phyloP scores from a whole-genome alignment of 2,797 vertebrate genomes.

The Eleutherodactylus coqui region DNA sequence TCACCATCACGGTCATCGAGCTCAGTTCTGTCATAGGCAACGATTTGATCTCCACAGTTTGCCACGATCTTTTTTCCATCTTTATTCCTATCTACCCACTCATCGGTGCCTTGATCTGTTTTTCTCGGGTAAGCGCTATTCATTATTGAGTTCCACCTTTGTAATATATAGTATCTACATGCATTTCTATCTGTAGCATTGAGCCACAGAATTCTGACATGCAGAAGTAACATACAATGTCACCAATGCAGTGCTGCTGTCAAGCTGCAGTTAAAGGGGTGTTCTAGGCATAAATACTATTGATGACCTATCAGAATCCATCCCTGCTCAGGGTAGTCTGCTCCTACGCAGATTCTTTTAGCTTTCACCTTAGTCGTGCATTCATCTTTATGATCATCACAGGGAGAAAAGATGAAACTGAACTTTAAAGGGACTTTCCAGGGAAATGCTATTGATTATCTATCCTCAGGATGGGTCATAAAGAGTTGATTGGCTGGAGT shows the following conservation, averaged over 20 bases:
- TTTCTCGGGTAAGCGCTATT: slow-evolving; percentile 74
- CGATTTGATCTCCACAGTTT: slow-evolving; percentile 67
- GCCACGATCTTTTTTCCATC: slow-evolving; percentile 77
- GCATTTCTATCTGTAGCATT: not conserved
- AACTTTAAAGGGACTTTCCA: too few relatives aligned
- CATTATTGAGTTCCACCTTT: not conserved
- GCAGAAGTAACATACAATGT: not conserved
- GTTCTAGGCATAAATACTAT: too few relatives aligned
- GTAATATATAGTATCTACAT: not conserved
- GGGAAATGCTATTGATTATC: too few relatives aligned
- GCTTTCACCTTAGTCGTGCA: too few relatives aligned
- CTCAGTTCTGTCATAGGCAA: slow-evolving; percentile 75
- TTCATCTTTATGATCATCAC: not conserved
- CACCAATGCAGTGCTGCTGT: too few relatives aligned
- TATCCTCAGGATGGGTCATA: too few relatives aligned
- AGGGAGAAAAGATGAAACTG: not conserved
- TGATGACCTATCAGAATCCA: too few relatives aligned
- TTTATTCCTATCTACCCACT: slow-evolving; percentile 79
- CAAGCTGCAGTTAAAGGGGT: too few relatives aligned
- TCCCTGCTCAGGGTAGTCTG: too few relatives aligned
- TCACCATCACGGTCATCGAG: slow-evolving; percentile 73
- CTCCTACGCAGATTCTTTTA: too few relatives aligned
- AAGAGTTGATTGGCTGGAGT: too few relatives aligned
- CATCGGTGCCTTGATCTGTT: slow-evolving; percentile 78
- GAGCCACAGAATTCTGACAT: not conserved